Conservation (phyloP, 2,113 vertebrate species). For the Cheirogaleus medius region DNA sequence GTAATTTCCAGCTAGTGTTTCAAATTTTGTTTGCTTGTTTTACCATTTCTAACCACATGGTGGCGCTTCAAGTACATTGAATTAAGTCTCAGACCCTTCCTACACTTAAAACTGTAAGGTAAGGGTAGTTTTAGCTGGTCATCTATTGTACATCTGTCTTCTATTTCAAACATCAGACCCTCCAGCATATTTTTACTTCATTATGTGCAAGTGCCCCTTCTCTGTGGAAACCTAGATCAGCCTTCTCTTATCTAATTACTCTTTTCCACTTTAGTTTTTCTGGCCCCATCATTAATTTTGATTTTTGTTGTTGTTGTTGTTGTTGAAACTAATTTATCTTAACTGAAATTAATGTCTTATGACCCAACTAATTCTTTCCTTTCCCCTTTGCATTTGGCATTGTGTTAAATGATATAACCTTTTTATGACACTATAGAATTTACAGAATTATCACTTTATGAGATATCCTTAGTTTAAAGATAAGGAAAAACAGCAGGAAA, state of each 20-base stretch:
- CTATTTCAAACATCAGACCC: not conserved
- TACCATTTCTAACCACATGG: constrained; percentile 59
- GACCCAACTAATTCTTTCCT: not conserved
- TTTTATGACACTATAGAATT: not conserved
- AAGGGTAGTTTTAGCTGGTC: not conserved
- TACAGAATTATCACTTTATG: not conserved
- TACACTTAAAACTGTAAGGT: not conserved
- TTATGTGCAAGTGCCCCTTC: not conserved
- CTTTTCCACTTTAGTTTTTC: not conserved
- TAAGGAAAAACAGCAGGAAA: not conserved
- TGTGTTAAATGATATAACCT: not conserved
- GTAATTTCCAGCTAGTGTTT: not conserved
- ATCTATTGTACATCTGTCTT: not conserved
- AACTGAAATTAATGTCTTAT: not conserved
- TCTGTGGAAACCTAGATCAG: not conserved
- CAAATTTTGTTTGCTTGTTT: not conserved
- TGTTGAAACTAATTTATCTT: constrained; percentile 11
- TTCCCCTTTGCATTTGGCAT: not conserved
- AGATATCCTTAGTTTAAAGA: not conserved
- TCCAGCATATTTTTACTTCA: not conserved
- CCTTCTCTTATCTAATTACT: not conserved
- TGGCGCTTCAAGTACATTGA: constrained; percentile 41
- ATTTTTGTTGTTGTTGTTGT: not conserved
- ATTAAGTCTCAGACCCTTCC: not conserved
- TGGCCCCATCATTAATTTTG: not conserved